Evolutionary conservation across 2,113 vertebrate genomes (phyloP).

Genomic region (Pelmatolapia mariae): DNA sequence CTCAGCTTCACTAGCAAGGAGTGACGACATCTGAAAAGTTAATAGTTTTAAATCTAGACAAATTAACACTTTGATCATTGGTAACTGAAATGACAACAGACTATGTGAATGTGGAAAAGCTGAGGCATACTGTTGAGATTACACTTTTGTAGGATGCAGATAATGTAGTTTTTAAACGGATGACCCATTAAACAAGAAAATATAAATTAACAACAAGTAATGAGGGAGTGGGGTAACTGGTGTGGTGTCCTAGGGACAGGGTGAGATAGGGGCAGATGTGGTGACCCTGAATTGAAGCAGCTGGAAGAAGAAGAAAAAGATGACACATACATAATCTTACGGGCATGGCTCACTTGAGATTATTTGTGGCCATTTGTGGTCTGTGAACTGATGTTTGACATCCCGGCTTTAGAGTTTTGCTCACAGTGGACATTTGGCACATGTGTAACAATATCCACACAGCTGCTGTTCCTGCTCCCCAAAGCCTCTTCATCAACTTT

Average conservation of each 20-base stretch:
- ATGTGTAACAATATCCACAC: background rate
- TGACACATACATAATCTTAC: background rate
- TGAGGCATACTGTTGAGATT: background rate
- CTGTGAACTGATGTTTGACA: background rate
- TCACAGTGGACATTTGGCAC: background rate
- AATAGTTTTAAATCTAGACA: background rate
- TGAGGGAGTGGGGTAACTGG: background rate
- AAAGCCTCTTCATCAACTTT: background rate
- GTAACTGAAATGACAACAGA: background rate
- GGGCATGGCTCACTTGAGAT: background rate
- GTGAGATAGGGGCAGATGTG: background rate
- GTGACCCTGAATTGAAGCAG: background rate
- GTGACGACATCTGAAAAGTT: background rate
- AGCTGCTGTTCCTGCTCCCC: background rate
- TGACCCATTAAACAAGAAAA: background rate
- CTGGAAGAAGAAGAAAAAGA: background rate
- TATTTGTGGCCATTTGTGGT: background rate
- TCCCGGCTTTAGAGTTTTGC: background rate
- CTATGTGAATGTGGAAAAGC: background rate
- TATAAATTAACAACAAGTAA: background rate
- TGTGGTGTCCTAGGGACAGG: background rate
- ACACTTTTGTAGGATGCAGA: background rate
- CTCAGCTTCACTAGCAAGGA: background rate
- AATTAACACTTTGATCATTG: background rate
- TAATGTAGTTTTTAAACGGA: background rate